Evolutionary conservation across 2,888 invertebrate genomes (phyloP), one percentile per base, ranked within the genome.

Genomic region (Gonocerus acuteangulatus): DNA sequence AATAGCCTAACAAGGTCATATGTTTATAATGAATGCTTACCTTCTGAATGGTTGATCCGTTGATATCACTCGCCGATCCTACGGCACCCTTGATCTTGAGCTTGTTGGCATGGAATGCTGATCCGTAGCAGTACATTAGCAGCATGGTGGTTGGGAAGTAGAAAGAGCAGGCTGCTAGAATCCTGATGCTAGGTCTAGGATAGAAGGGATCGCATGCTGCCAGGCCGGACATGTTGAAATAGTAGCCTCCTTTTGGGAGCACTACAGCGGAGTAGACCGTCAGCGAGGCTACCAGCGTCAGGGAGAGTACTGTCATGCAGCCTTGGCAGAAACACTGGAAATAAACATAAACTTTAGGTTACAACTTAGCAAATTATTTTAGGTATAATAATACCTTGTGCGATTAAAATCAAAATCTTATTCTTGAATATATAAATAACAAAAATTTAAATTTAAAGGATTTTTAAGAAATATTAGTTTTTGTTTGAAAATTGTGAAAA

Each of bases 61-160:
- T 74, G 66, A 74, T 71, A 63, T 78, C 77, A 68, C 77, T 77
- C 65, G 78, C 74, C 60, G 72, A 23, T 15, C 32, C 36, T 7
- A 60, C 66, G 21, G 62, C 65, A n/a, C 67, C 61, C 74, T 83
- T 84, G 67, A 82, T 79, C 65, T 88, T 81, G 67, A 85, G 82
- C 75, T 89, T 88, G 76, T 89, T 89, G 71, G 89, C 88, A 75
- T 90, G 90, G 73, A 90, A 90, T 51, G 90, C 90, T 19, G 89
- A 89, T 32, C 90, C 90, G 72, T 91, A 91, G 76, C 90, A 90
- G 74, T 91, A 91, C 89, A 90, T 90, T 70, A 91, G 78, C 64
- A 89, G 87, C 90, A 91, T 90, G 27, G 90, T 90, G 22, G 91
- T 90, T 19, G 91, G 90, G 71, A 91, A 91, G 75, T 91, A 92